Conservation (phyloP, 2,797 vertebrate genomes). For the Glossophaga mutica region DNA sequence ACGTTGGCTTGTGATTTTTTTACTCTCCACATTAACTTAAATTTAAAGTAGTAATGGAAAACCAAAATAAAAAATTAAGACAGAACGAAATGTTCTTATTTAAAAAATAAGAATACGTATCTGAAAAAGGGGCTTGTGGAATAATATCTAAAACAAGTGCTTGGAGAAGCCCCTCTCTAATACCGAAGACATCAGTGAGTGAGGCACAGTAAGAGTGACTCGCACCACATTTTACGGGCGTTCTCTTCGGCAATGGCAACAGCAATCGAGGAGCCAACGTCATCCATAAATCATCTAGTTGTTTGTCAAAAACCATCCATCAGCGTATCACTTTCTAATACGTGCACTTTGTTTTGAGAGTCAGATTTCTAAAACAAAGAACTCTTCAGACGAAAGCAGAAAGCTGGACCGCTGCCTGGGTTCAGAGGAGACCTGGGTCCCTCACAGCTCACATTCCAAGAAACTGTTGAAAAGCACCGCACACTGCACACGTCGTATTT, state of each 20-base stretch:
- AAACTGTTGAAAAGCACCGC: background rate
- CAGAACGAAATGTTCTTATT: background rate
- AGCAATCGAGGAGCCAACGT: background rate
- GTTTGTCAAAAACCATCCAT: background rate
- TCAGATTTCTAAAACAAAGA: background rate
- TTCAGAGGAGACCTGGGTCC: background rate
- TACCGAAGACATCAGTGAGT: background rate
- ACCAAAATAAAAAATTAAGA: constrained; percentile 4
- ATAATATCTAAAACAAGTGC: background rate
- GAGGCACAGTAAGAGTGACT: background rate
- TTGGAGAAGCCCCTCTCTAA: background rate
- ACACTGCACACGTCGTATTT: background rate
- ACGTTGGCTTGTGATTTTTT: background rate
- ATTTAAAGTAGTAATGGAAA: constrained; percentile 7
- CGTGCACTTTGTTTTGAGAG: background rate
- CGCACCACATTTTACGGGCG: background rate
- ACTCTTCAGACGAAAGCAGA: background rate
- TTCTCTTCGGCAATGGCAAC: background rate
- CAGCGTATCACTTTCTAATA: background rate
- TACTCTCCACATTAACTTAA: background rate
- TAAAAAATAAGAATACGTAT: background rate
- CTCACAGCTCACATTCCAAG: background rate
- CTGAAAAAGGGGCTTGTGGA: background rate
- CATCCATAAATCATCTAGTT: background rate
- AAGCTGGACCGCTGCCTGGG: background rate